Percentiles rank a stretch among this genome's conserved stretches.
Evolutionary conservation across 2,888 invertebrate species (phyloP).

Genomic region (Operophtera brumata): DNA sequence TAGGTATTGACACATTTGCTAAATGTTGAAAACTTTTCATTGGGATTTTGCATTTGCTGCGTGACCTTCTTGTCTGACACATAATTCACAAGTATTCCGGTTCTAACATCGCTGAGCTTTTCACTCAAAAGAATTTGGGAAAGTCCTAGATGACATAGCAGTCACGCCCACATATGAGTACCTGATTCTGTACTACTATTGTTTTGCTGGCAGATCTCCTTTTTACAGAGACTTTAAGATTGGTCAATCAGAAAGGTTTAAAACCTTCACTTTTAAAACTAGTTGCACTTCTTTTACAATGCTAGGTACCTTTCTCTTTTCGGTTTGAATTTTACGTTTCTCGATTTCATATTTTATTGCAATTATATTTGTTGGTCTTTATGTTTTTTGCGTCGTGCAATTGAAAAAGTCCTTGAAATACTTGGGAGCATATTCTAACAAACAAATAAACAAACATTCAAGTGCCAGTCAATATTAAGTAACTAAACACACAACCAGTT

Average conservation of each 20-base stretch:
- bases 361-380: neutral
- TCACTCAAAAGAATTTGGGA: slow-evolving; percentile 22
- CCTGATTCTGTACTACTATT: neutral
- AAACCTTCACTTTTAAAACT: slow-evolving; percentile 20
- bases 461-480: slow-evolving; percentile 19
- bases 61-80: slow-evolving; percentile 21
- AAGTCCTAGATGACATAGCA: slow-evolving; percentile 21
- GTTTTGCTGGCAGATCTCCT: neutral
- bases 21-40: too few species aligned
- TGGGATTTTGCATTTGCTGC: slow-evolving; percentile 1
- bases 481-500: slow-evolving; percentile 22
- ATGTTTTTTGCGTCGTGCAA: neutral
- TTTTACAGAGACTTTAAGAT: neutral
- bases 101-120: slow-evolving; percentile 23
- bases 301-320: slow-evolving; percentile 22
- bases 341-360: neutral
- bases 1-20: too few species aligned
- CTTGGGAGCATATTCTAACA: slow-evolving; percentile 24
- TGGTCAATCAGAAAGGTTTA: slow-evolving; percentile 12
- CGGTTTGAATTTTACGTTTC: neutral
- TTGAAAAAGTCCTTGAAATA: slow-evolving; percentile 23
- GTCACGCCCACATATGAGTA: slow-evolving; percentile 3
- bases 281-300: slow-evolving; percentile 11
- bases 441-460: slow-evolving; percentile 20
- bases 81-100: slow-evolving; percentile 18